phyloP scores from a whole-genome alignment of 2,888 invertebrate species.

The Diplolepis rosae region DNA sequence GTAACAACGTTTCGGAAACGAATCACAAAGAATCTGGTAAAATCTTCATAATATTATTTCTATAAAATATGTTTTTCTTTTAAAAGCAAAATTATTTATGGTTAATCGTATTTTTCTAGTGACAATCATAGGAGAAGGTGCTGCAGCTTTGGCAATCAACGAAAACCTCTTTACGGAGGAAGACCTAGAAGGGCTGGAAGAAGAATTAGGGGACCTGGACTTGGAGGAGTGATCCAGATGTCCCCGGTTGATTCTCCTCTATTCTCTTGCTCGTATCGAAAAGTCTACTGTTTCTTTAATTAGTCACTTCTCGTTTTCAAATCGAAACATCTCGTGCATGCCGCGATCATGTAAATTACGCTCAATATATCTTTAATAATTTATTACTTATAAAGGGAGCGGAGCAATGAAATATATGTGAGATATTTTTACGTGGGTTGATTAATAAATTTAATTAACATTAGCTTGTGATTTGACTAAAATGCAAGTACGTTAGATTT shows the following conservation, averaged over 20 bases:
- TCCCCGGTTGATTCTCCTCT: slow-evolving; percentile 50
- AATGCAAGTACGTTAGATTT: too few species aligned
- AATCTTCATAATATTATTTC: slow-evolving; percentile 4
- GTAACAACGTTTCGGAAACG: slow-evolving; percentile 62
- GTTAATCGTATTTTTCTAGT: slow-evolving; percentile 39
- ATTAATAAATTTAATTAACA: slow-evolving; percentile 13
- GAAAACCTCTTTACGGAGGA: slow-evolving; percentile 94
- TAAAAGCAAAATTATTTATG: neutral
- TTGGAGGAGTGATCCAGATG: slow-evolving; percentile 78
- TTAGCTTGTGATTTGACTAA: too few species aligned
- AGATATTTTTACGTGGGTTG: neutral
- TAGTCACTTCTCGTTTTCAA: neutral
- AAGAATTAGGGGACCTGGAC: slow-evolving; percentile 86
- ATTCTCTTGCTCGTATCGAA: slow-evolving; percentile 27
- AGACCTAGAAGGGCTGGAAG: slow-evolving; percentile 85
- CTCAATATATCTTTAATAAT: slow-evolving; percentile 16
- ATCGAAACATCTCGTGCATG: neutral
- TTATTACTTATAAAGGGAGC: neutral
- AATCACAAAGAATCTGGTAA: slow-evolving; percentile 62
- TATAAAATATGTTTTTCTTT: neutral
- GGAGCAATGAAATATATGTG: neutral
- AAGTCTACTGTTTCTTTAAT: slow-evolving; percentile 6
- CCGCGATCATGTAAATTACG: slow-evolving; percentile 5
- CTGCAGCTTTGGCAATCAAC: slow-evolving; percentile 87
- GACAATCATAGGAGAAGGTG: slow-evolving; percentile 69